phyloP scores from a whole-genome alignment of 2,888 invertebrate species.

The Elysia crispata region DNA sequence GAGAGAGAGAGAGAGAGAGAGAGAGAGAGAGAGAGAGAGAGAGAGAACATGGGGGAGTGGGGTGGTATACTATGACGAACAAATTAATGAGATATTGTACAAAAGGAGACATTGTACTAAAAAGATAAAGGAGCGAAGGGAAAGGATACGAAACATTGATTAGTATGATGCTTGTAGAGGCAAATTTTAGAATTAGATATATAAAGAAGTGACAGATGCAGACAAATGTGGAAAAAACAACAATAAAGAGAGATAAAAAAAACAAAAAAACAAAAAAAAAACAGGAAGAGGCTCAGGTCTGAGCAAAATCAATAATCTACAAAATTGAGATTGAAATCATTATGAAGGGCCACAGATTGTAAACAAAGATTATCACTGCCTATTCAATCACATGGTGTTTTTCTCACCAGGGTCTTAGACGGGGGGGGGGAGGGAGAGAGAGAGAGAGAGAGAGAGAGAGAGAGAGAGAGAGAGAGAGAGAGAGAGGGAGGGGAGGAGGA shows the following conservation, averaged over 20 bases:
- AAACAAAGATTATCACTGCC: no score
- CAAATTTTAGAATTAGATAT: no score
- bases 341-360: no score
- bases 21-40: slow-evolving; percentile 19
- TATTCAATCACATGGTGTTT: no score
- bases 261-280: background rate
- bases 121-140: background rate
- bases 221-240: no score
- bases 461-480: background rate
- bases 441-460: background rate
- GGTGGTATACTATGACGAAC: background rate
- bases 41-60: background rate
- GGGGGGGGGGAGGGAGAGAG: background rate
- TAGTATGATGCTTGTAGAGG: no score
- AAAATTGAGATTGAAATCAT: no score
- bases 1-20: slow-evolving; percentile 19
- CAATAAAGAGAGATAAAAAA: background rate
- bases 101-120: background rate
- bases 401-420: no score
- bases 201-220: no score
- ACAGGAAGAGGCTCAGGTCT: background rate
- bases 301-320: no score
- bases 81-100: background rate
- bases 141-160: no score
- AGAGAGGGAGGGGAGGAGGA: no score